These are phyloP conservation scores for Macrobrachium rosenbergii DNA, from an alignment of 1,140 invertebrate genomes.

Conservation along the genomic window DNA sequence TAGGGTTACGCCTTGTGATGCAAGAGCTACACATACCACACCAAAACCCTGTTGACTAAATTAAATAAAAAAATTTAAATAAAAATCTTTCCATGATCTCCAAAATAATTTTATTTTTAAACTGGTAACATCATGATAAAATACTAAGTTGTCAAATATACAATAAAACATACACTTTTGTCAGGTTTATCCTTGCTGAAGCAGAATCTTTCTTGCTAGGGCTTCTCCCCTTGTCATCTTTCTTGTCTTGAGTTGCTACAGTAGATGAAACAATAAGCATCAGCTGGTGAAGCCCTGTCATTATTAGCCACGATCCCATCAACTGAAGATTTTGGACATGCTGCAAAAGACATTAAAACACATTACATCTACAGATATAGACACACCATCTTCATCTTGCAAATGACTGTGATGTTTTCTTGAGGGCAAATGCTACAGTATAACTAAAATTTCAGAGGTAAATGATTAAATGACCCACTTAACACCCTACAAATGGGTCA, in stretches of 20 bases:
- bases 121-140: too few relatives aligned
- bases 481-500: too few relatives aligned
- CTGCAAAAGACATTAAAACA: constrained; percentile 70
- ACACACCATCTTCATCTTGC: too few relatives aligned
- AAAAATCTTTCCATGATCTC: not conserved
- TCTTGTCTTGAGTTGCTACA: constrained; percentile 66
- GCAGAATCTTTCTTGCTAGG: constrained; percentile 64
- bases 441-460: too few relatives aligned
- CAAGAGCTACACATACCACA: constrained; percentile 84
- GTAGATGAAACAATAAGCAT: constrained; percentile 72
- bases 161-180: constrained; percentile 76
- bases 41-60: constrained; percentile 83
- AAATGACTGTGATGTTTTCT: too few relatives aligned
- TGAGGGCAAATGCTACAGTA: not conserved
- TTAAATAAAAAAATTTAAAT: not conserved
- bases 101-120: too few relatives aligned
- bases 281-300: constrained; percentile 86
- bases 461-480: too few relatives aligned
- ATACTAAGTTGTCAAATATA: too few relatives aligned
- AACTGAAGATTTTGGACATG: constrained; percentile 90
- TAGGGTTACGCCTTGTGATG: constrained; percentile 80
- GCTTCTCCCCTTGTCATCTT: constrained; percentile 75
- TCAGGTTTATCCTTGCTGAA: constrained; percentile 75
- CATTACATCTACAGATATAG: not conserved
- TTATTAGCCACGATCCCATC: constrained; percentile 87